phyloP scores from a whole-genome alignment of 1,140 invertebrate genomes.

The Ceratoteleas bidentatus region DNA sequence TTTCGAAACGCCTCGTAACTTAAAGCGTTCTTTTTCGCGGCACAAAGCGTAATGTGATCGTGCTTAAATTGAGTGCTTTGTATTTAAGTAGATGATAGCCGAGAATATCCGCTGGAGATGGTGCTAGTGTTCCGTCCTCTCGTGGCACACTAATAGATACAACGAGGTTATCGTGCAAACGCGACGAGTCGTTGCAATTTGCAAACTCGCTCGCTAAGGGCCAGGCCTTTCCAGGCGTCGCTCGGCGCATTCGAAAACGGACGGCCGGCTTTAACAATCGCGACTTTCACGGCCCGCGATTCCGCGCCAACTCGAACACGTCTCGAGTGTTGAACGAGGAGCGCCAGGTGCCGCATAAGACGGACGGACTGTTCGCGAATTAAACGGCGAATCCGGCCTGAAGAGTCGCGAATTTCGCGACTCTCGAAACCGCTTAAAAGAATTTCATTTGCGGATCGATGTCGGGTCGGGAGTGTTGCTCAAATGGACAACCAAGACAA shows the following conservation, averaged over 20 bases:
- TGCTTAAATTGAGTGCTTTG: conserved; percentile 65
- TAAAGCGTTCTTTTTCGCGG: conserved; percentile 32
- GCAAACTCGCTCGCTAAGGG: conserved; percentile 30
- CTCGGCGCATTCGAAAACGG: conserved; percentile 9
- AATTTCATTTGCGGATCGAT: conserved; percentile 52
- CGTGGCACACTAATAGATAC: conserved; percentile 57
- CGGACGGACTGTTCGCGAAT: conserved; percentile 51
- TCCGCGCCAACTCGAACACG: conserved; percentile 48
- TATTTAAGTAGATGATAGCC: conserved; percentile 69
- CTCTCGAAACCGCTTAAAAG: conserved; percentile 50
- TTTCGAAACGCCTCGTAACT: conserved; percentile 26
- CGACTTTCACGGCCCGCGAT: conserved; percentile 54
- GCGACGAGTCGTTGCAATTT: conserved; percentile 55
- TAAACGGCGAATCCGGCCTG: conserved; percentile 51
- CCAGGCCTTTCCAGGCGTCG: neutral
- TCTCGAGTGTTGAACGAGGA: conserved; percentile 19
- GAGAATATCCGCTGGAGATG: conserved; percentile 64
- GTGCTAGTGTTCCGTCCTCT: conserved; percentile 37
- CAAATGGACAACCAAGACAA: conserved; percentile 37
- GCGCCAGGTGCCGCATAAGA: conserved; percentile 57
- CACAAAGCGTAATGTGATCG: conserved; percentile 54
- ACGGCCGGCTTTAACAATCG: conserved; percentile 33
- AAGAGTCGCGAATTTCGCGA: conserved; percentile 11
- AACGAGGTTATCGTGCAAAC: conserved; percentile 59
- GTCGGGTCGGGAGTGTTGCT: conserved; percentile 30